phyloP scores from a whole-genome alignment of 1,140 invertebrate species.

The Drosophila fuyamai region DNA sequence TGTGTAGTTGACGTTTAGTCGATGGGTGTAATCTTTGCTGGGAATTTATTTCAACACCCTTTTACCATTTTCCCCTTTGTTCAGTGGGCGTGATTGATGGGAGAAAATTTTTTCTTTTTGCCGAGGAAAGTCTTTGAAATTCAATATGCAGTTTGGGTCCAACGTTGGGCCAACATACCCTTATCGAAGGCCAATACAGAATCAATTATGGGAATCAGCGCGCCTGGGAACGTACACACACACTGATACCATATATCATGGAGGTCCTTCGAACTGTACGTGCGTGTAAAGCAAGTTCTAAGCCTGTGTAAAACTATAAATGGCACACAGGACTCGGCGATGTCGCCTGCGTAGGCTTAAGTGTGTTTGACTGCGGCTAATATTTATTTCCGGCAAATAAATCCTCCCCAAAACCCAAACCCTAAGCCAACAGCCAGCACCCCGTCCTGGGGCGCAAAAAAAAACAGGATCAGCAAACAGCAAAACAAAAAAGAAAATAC shows the following conservation, averaged over 20 bases:
- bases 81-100: constrained; percentile 45
- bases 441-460: constrained; percentile 23
- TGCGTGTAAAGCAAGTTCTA: constrained; percentile 79
- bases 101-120: constrained; percentile 16
- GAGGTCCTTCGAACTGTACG: constrained; percentile 43
- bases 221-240: constrained; percentile 46
- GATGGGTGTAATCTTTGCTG: constrained; percentile 48
- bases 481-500: constrained; percentile 44
- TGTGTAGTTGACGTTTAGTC: constrained; percentile 55
- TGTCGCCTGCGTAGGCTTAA: constrained; percentile 70
- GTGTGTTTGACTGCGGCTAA: constrained; percentile 84
- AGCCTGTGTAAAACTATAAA: constrained; percentile 83
- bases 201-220: constrained; percentile 83
- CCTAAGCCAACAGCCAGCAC: constrained; percentile 26
- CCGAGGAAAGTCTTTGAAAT: constrained; percentile 70
- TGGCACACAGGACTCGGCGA: constrained; percentile 46
- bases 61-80: background rate
- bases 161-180: constrained; percentile 29
- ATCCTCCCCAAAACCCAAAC: constrained; percentile 57
- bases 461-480: constrained; percentile 39
- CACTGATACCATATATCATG: constrained; percentile 36
- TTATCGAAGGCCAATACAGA: constrained; percentile 73
- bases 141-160: constrained; percentile 63
- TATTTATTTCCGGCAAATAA: constrained; percentile 84
- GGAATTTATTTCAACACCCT: constrained; percentile 25